These are phyloP conservation scores for Andinoacara biseriatus DNA, from an alignment of 2,113 vertebrate species.

Conservation along the genomic window DNA sequence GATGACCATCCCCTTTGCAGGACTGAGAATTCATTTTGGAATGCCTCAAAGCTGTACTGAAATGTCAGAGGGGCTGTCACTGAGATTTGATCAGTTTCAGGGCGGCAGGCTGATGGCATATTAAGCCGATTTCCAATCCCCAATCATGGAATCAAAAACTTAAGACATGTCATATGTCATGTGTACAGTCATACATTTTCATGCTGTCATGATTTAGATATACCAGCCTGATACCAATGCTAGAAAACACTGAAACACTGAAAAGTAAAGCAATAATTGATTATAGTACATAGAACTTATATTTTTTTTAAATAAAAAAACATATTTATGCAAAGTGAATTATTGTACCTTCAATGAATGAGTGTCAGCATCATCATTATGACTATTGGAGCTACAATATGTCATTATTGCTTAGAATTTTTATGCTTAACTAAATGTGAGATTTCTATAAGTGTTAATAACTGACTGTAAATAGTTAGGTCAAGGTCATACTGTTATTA, in stretches of 20 bases:
- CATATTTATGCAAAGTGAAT: neutral
- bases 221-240: neutral
- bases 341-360: neutral
- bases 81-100: conserved; percentile 40
- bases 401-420: neutral
- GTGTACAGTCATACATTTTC: neutral
- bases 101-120: conserved; percentile 9
- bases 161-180: neutral
- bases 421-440: neutral
- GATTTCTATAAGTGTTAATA: neutral
- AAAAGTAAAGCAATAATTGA: neutral
- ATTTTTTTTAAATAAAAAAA: neutral
- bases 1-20: conserved; percentile 31
- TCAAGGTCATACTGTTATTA: neutral
- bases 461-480: fast-evolving
- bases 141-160: conserved; percentile 16
- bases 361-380: neutral
- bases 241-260: neutral
- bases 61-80: conserved; percentile 50
- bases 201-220: neutral
- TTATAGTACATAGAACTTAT: neutral
- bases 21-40: conserved; percentile 25
- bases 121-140: neutral
- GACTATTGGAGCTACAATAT: neutral
- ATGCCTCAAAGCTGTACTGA: conserved; percentile 42